phyloP scores from a whole-genome alignment of 30 jellyfish, hydroid and myxozoan species.

The Aurelia aurita region DNA sequence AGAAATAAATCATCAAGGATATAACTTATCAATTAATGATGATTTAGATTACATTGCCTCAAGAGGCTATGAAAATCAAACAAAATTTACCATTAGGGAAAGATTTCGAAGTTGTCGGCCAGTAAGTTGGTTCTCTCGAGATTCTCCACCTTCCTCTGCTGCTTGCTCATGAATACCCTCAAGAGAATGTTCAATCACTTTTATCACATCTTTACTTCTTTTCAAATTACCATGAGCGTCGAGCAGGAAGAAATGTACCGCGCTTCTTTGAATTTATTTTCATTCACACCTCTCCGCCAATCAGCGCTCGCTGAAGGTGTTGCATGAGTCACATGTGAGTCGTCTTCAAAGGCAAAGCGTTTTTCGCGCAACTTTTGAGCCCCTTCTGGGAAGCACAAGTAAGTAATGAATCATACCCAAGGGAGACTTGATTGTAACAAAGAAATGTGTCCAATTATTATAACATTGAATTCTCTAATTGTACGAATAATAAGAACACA shows the following conservation, averaged over 20 bases:
- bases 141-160: constrained; percentile 79
- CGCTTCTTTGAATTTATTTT: constrained; percentile 35
- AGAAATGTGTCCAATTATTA: too few species aligned
- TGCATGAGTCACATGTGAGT: constrained; percentile 65
- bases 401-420: too few species aligned
- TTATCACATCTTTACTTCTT: constrained; percentile 10
- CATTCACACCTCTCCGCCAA: constrained; percentile 63
- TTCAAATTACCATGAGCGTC: constrained; percentile 48
- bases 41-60: constrained; percentile 49
- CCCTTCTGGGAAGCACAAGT: too few species aligned
- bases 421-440: too few species aligned
- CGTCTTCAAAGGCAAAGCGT: constrained; percentile 17
- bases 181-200: constrained; percentile 46
- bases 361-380: neutral
- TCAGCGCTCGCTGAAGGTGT: constrained; percentile 22
- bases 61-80: constrained; percentile 53
- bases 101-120: constrained; percentile 69
- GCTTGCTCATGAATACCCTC: constrained; percentile 63
- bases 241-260: constrained; percentile 40
- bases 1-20: neutral
- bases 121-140: constrained; percentile 78
- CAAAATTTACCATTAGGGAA: constrained; percentile 77
- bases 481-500: too few species aligned
- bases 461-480: too few species aligned
- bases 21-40: neutral